Conservation (phyloP, 2,113 vertebrate genomes). For the Polypterus bichir region DNA sequence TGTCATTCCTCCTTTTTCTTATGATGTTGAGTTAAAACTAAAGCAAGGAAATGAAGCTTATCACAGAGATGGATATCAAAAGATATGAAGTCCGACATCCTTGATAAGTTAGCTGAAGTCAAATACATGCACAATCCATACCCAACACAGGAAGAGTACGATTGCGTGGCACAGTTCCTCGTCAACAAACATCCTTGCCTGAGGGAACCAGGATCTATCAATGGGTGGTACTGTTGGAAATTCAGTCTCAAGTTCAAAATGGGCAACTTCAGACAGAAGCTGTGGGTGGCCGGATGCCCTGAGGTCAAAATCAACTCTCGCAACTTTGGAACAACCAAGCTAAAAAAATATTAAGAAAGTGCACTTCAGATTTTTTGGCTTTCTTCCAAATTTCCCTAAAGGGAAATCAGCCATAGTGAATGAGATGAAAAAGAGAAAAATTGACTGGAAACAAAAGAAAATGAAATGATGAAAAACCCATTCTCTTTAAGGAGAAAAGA, state of each 20-base stretch:
- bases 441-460: constrained; percentile 6
- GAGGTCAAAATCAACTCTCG: constrained; percentile 6
- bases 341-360: neutral
- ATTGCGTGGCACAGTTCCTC: constrained; percentile 14
- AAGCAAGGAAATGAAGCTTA: constrained; percentile 12
- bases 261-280: constrained; percentile 14
- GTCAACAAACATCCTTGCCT: constrained; percentile 21
- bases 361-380: neutral
- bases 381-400: constrained; percentile 12
- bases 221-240: constrained; percentile 18
- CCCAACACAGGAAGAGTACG: constrained; percentile 16
- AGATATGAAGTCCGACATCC: constrained; percentile 1
- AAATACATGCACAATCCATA: constrained; percentile 16
- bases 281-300: constrained; percentile 8
- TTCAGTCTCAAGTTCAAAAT: constrained; percentile 17
- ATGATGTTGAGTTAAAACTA: constrained; percentile 16
- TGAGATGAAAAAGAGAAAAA: constrained; percentile 13
- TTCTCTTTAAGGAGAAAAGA: constrained; percentile 4
- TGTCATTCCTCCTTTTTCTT: constrained; percentile 14
- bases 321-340: constrained; percentile 3
- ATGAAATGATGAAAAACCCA: constrained; percentile 8
- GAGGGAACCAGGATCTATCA: constrained; percentile 15
- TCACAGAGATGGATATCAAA: constrained; percentile 15
- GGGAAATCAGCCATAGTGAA: constrained; percentile 11
- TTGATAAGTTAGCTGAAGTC: constrained; percentile 15